Evolutionary conservation across 2,113 vertebrate species (phyloP), one percentile per base, ranked within the genome.

Genomic region (Lasiurus borealis): DNA sequence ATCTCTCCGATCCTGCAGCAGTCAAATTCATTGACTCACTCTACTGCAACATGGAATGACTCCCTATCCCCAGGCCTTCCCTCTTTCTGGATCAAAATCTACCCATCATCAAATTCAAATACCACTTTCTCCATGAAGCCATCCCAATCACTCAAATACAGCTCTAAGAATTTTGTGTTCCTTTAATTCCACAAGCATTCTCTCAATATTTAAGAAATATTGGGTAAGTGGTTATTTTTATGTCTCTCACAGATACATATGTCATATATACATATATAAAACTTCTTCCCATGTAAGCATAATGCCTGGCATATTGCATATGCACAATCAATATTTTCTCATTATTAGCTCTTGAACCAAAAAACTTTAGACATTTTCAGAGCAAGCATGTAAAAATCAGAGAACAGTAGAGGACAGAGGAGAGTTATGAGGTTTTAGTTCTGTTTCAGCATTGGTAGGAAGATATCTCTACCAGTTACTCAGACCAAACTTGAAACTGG

Each of bases 11-110:
- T 31, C n/a, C 46, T 71, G n/a, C 92, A 91, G 86, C 94, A 89
- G 80, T 84, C 54, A 69, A 91, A 88, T 59, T 48, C 62, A 48
- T 21, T 34, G 81, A 93, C 75, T 96, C 71, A 82, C n/a, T 66
- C 1, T 6, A 62, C 57, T 81, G 68, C 72, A 93, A 90, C 86
- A 66, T 15, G 59, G 5, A 16, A 36, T 11, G 19, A 50, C 34
- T 82, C 29, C 66, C 48, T 68, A 19, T 71, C 11, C 18, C 16
- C 7, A 16, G 7, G 3, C 14, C 77, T 54, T 69, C 69, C n/a
- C 8, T 57, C 13, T 54, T 21, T 34, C 91, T 88, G 12, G 31
- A 46, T 29, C 82, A 82, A 88, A 82, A 89, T 25, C 46, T 57
- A 57, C 44, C 52, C 34, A 19, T 81, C 52, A 77, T 46, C 34